Conservation (phyloP, 1,140 invertebrate species). For the Pararge aegeria region DNA sequence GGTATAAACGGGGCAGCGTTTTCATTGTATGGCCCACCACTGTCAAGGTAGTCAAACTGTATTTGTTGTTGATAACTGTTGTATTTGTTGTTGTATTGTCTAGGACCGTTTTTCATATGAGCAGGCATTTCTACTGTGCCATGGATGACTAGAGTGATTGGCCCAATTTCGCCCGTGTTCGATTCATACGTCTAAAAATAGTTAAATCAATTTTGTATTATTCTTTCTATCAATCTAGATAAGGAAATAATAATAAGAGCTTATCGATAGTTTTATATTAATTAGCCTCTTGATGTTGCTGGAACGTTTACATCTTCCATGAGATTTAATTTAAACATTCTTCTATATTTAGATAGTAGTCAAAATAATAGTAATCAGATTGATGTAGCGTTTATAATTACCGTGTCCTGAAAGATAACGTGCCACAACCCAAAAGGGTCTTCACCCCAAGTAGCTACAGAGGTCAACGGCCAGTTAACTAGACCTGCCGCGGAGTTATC, state of each 20-base stretch:
- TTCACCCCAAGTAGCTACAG: slow-evolving; percentile 96
- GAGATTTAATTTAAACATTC: too few species aligned
- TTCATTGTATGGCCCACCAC: slow-evolving; percentile 22
- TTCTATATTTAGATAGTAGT: too few species aligned
- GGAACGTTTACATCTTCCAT: too few species aligned
- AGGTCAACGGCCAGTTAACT: slow-evolving; percentile 92
- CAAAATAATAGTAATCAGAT: too few species aligned
- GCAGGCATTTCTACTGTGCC: slow-evolving; percentile 84
- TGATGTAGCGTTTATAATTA: too few species aligned
- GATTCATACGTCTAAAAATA: slow-evolving; percentile 48
- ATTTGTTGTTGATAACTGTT: slow-evolving; percentile 46
- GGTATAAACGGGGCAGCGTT: slow-evolving; percentile 34
- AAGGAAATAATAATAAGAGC: too few species aligned
- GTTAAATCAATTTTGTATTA: neutral
- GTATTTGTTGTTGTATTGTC: slow-evolving; percentile 80
- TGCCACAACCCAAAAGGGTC: slow-evolving; percentile 88
- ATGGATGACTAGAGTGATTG: slow-evolving; percentile 82
- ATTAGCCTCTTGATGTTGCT: too few species aligned
- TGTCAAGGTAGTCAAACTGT: slow-evolving; percentile 27
- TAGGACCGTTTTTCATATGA: slow-evolving; percentile 81
- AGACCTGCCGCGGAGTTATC: slow-evolving; percentile 89
- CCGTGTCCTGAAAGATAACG: slow-evolving; percentile 82
- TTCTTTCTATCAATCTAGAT: too few species aligned
- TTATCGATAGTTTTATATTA: too few species aligned
- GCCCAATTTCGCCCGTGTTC: slow-evolving; percentile 81